Evolutionary conservation across 1,140 invertebrate genomes (phyloP).

Genomic region (Pectinophora gossypiella): DNA sequence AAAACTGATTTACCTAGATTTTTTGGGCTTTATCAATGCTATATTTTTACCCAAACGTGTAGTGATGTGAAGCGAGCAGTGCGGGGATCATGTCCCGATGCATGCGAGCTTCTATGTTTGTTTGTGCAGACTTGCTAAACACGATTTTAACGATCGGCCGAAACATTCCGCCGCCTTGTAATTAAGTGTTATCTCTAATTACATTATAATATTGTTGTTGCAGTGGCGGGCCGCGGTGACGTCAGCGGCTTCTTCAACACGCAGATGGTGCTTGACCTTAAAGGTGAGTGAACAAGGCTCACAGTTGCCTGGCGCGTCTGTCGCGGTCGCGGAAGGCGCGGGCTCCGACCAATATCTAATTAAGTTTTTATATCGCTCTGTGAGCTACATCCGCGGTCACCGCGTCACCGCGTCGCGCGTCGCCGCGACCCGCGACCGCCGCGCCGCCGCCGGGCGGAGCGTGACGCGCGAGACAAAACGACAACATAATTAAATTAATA

Average conservation of each 20-base stretch:
- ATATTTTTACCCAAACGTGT: too few relatives aligned
- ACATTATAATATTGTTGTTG: constrained; percentile 42
- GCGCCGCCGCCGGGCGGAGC: background rate
- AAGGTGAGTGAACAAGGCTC: constrained; percentile 44
- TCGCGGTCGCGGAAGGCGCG: constrained; percentile 19
- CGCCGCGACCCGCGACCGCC: constrained; percentile 3
- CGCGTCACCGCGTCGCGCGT: background rate
- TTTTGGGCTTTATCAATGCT: too few relatives aligned
- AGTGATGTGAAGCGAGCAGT: too few relatives aligned
- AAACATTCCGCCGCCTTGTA: constrained; percentile 10
- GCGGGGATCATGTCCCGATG: too few relatives aligned
- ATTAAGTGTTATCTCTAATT: constrained; percentile 20
- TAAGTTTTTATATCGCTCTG: constrained; percentile 34
- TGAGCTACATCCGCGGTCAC: background rate
- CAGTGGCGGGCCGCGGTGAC: constrained; percentile 66
- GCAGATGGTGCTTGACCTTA: constrained; percentile 69
- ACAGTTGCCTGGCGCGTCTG: background rate
- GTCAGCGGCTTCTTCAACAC: constrained; percentile 67
- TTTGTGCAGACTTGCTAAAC: constrained; percentile 2
- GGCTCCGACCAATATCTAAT: constrained; percentile 40
- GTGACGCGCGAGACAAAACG: constrained; percentile 38
- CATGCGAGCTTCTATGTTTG: too few relatives aligned
- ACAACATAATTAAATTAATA: constrained; percentile 60
- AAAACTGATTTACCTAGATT: too few relatives aligned
- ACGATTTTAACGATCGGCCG: constrained; percentile 9